Evolutionary conservation across 2,888 invertebrate species (phyloP).

Genomic region (Willowsia nigromaculata): DNA sequence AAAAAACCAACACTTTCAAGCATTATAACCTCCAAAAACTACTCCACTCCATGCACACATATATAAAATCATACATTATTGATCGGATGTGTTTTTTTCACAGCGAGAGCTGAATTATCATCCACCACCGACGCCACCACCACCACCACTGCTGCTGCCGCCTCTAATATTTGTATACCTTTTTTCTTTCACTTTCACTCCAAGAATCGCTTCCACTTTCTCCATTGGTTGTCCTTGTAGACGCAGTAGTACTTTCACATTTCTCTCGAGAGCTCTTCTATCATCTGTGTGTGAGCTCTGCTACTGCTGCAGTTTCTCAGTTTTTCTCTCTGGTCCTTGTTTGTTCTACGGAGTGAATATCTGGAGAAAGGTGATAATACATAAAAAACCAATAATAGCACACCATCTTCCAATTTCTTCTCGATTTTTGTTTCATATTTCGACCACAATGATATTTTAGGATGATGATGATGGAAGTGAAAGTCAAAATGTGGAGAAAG

Average conservation of each 20-base stretch:
- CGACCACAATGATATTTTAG: neutral
- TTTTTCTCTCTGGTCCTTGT: too few species aligned
- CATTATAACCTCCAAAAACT: neutral
- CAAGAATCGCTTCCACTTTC: neutral
- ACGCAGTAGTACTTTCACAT: neutral
- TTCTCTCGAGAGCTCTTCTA: neutral
- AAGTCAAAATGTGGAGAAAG: neutral
- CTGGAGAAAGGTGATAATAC: slow-evolving; percentile 54
- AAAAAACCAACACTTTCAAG: neutral
- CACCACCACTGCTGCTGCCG: neutral
- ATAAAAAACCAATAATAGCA: slow-evolving; percentile 20
- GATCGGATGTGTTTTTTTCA: slow-evolving; percentile 52
- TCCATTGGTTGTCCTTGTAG: neutral
- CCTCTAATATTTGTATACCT: neutral
- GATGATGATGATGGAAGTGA: neutral
- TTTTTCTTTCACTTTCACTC: neutral
- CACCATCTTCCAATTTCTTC: neutral
- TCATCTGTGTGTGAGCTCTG: neutral
- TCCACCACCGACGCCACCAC: neutral
- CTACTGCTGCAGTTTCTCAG: neutral
- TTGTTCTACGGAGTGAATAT: neutral
- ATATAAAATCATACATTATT: slow-evolving; percentile 48
- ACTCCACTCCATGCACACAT: neutral
- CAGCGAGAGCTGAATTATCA: slow-evolving; percentile 43
- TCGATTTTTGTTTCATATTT: slow-evolving; percentile 6